A percentile compares a stretch with the other conserved stretches of the same genome.
Conservation (phyloP, 1,140 invertebrate species). For the Drosophila serrata region DNA sequence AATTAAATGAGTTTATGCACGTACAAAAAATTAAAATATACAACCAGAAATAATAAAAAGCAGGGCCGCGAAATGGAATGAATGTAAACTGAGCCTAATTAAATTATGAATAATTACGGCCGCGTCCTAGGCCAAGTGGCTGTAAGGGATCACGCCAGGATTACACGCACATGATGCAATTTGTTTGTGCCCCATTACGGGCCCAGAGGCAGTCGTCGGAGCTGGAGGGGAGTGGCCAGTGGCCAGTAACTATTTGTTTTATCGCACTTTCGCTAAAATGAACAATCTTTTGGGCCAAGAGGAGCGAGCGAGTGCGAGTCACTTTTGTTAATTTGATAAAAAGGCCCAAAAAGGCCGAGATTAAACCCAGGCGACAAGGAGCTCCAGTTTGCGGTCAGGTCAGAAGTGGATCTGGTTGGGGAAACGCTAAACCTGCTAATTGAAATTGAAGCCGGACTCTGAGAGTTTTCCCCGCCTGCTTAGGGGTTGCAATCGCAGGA, state of each 20-base stretch:
- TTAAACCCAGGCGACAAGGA: conserved; percentile 63
- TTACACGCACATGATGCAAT: conserved; percentile 82
- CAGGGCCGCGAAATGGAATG: conserved; percentile 45
- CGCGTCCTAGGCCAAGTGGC: conserved; percentile 51
- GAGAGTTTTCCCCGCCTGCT: conserved; percentile 24
- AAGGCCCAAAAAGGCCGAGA: conserved; percentile 74
- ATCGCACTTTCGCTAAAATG: conserved; percentile 84
- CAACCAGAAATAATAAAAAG: conserved; percentile 64
- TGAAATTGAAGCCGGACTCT: conserved; percentile 56
- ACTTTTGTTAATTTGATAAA: conserved; percentile 85
- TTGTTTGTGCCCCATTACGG: conserved; percentile 72
- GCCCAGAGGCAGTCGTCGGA: background rate
- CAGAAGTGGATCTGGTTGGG: conserved; percentile 4
- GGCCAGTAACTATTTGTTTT: conserved; percentile 76
- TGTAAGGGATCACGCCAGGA: conserved; percentile 63
- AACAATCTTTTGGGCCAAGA: conserved; percentile 55
- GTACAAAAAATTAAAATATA: conserved; percentile 65
- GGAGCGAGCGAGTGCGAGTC: conserved; percentile 31
- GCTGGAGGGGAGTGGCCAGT: conserved; percentile 20
- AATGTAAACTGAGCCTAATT: conserved; percentile 84
- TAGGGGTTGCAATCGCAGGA: conserved; percentile 58
- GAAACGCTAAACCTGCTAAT: conserved; percentile 47
- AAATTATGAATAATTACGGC: conserved; percentile 84
- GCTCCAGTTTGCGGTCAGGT: conserved; percentile 41
- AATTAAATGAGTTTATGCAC: conserved; percentile 85